phyloP scores from a whole-genome alignment of 2,113 vertebrate species.

The Ginglymostoma cirratum region DNA sequence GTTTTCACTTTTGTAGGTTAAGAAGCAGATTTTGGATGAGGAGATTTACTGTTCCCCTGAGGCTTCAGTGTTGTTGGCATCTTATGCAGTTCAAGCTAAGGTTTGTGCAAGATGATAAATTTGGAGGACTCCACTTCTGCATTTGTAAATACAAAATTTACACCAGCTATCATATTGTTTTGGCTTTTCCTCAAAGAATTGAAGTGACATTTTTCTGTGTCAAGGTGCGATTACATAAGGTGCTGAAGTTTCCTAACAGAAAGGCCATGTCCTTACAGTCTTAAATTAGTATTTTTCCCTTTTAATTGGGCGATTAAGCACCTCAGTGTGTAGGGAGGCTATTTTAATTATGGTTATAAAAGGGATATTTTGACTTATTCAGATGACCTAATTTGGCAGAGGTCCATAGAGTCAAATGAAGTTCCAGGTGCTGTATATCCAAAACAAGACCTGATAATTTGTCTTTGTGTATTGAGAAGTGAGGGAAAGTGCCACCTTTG shows the following conservation, averaged over 20 bases:
- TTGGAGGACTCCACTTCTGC: not conserved
- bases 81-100: constrained; percentile 88
- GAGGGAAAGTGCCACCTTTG: not conserved
- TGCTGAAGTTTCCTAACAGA: not conserved
- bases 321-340: not conserved
- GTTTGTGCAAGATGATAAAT: constrained; percentile 51
- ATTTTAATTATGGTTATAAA: not conserved
- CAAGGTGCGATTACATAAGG: not conserved
- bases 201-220: not conserved
- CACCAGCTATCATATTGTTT: not conserved
- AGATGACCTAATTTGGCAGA: not conserved
- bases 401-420: not conserved
- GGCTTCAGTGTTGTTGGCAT: constrained; percentile 80
- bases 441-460: not conserved
- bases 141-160: not conserved
- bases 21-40: constrained; percentile 88
- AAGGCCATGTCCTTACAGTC: not conserved
- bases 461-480: not conserved
- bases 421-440: not conserved
- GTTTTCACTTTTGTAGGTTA: constrained; percentile 60
- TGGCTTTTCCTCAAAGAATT: not conserved
- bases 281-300: not conserved
- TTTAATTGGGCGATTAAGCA: not conserved
- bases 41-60: constrained; percentile 89
- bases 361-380: not conserved